Percentiles rank a stretch among this genome's conserved stretches.
Evolutionary conservation across 2,113 vertebrate genomes (phyloP).

Genomic region (Podocnemis expansa): DNA sequence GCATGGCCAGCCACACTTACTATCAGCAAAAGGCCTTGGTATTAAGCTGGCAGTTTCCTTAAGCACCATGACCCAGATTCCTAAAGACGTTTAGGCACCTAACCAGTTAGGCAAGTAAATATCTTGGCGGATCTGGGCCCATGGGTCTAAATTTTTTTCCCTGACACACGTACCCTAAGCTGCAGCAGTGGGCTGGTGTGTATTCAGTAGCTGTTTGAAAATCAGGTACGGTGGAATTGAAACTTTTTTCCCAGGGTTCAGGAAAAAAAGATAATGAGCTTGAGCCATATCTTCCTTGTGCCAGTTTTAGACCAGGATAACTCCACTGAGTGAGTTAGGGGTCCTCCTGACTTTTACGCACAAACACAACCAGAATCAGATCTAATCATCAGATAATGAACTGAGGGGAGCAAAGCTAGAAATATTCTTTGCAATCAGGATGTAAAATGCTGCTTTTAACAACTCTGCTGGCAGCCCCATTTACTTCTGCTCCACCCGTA

Average conservation of each 20-base stretch:
- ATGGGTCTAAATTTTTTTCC: too few species aligned
- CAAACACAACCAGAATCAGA: not conserved
- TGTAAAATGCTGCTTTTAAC: not conserved
- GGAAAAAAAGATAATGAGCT: too few species aligned
- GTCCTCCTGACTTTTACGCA: not conserved
- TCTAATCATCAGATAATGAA: not conserved
- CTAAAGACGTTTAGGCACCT: not conserved
- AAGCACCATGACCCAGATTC: not conserved
- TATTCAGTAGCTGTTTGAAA: slow-evolving; percentile 5
- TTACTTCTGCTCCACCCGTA: not conserved
- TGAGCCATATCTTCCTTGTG: not conserved
- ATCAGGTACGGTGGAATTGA: not conserved
- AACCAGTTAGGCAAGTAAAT: not conserved
- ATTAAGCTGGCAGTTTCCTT: not conserved
- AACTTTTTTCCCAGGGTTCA: too few species aligned
- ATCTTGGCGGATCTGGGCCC: not conserved
- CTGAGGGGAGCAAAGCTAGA: not conserved
- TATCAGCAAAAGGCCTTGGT: slow-evolving; percentile 25
- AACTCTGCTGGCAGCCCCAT: not conserved
- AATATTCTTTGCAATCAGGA: not conserved
- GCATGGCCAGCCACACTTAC: not conserved
- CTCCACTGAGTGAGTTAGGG: not conserved
- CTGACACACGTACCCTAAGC: too few species aligned
- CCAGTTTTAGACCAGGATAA: not conserved
- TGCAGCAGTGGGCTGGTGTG: not conserved